These are phyloP conservation scores for Drosophila sechellia DNA, from an alignment of 1,140 invertebrate species.

Conservation along the genomic window DNA sequence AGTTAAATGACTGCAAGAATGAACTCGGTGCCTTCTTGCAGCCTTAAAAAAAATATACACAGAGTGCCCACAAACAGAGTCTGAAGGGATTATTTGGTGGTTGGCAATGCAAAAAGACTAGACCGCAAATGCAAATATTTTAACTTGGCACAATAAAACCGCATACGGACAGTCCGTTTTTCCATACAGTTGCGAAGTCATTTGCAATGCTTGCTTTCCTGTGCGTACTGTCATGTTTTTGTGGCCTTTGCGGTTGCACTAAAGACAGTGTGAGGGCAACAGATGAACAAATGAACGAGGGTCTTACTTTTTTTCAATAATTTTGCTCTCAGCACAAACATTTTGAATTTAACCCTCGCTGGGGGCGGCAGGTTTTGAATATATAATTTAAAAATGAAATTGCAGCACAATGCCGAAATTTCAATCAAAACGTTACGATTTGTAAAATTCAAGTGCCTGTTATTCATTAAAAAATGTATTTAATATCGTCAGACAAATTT, in stretches of 20 bases:
- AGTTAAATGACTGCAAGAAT: background rate
- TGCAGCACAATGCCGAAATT: too few relatives aligned
- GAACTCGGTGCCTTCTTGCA: background rate
- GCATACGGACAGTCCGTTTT: constrained; percentile 5
- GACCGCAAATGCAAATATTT: constrained; percentile 66
- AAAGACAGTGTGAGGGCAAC: constrained; percentile 9
- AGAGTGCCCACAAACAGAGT: constrained; percentile 21
- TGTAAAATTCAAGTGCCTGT: too few relatives aligned
- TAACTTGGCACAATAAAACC: constrained; percentile 50
- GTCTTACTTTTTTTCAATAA: background rate
- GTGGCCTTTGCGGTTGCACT: constrained; percentile 21
- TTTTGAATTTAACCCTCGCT: constrained; percentile 36
- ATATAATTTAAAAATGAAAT: too few relatives aligned
- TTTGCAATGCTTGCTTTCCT: constrained; percentile 40
- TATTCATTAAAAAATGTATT: too few relatives aligned
- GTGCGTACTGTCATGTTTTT: constrained; percentile 23
- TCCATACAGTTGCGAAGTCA: constrained; percentile 26
- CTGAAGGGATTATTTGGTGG: constrained; percentile 60
- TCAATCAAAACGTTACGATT: too few relatives aligned
- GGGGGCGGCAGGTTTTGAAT: background rate
- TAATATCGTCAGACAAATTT: too few relatives aligned
- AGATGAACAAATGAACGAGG: background rate
- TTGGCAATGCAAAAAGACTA: constrained; percentile 19
- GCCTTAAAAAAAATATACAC: constrained; percentile 23
- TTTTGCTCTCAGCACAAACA: background rate